Evolutionary conservation across 2,888 invertebrate species (phyloP).

Genomic region (Spodoptera exigua): DNA sequence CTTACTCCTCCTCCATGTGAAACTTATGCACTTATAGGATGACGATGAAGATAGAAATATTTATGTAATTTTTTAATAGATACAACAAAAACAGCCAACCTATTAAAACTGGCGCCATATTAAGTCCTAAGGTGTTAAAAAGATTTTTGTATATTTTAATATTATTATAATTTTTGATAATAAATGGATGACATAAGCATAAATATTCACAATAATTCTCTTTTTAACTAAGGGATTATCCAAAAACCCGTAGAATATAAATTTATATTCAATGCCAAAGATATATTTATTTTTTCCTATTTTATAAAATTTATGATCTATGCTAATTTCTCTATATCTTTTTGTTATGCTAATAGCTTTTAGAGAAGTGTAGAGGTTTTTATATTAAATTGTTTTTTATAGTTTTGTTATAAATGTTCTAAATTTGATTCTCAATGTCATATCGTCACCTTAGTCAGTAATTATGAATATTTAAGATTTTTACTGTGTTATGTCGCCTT

Average conservation of each 20-base stretch:
- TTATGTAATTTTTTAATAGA: no score
- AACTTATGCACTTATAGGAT: no score
- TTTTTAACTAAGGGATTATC: constrained; percentile 14
- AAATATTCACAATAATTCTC: not conserved
- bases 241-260: not conserved
- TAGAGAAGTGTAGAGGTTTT: constrained; percentile 5
- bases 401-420: not conserved
- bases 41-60: no score
- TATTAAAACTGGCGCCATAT: no score
- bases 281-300: not conserved
- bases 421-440: constrained; percentile 14
- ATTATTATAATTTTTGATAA: not conserved
- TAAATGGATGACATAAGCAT: constrained; percentile 36
- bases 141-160: constrained; percentile 2
- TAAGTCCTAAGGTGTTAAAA: not conserved
- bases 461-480: no score
- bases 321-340: constrained; percentile 17
- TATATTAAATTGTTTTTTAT: constrained; percentile 9
- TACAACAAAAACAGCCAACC: no score
- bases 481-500: no score
- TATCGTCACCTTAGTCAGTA: constrained; percentile 21
- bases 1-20: no score
- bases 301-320: constrained; percentile 17
- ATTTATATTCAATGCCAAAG: not conserved
- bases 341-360: not conserved